These are phyloP conservation scores for Holocentrus rufus DNA, from an alignment of 2,797 vertebrate species.

Conservation along the genomic window DNA sequence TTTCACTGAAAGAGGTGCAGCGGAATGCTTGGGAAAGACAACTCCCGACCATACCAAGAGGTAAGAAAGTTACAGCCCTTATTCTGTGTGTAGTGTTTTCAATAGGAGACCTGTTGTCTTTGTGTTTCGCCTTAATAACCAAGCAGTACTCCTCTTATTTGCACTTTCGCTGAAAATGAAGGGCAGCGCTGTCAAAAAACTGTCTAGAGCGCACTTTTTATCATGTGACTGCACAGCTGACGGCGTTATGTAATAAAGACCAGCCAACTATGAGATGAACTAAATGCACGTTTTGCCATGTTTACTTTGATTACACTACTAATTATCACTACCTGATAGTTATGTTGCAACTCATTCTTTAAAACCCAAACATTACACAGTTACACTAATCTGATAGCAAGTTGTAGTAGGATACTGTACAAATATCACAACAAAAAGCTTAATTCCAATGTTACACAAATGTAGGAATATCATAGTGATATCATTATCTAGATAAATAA, in stretches of 20 bases:
- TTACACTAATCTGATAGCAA: not conserved
- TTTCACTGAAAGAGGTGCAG: conserved; percentile 16
- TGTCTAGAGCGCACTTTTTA: too few species aligned
- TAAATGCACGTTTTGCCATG: conserved; percentile 22
- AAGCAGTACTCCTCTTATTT: too few species aligned
- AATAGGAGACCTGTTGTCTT: not conserved
- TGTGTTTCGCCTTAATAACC: not conserved
- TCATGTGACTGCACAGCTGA: conserved; percentile 55
- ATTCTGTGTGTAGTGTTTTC: not conserved
- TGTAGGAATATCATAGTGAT: too few species aligned
- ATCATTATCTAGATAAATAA: too few species aligned
- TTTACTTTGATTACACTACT: too few species aligned
- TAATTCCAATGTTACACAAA: too few species aligned
- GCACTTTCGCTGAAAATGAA: too few species aligned
- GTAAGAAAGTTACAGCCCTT: conserved; percentile 66
- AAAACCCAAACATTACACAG: not conserved
- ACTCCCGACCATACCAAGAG: conserved; percentile 86
- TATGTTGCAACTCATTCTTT: not conserved
- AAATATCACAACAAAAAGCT: too few species aligned
- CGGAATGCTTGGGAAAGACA: conserved; percentile 85
- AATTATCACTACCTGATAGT: not conserved
- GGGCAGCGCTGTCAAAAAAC: too few species aligned
- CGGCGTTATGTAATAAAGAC: not conserved
- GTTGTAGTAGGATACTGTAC: too few species aligned
- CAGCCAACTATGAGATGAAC: conserved; percentile 7